phyloP scores from a whole-genome alignment of 2,113 vertebrate genomes.

The Laticauda colubrina region DNA sequence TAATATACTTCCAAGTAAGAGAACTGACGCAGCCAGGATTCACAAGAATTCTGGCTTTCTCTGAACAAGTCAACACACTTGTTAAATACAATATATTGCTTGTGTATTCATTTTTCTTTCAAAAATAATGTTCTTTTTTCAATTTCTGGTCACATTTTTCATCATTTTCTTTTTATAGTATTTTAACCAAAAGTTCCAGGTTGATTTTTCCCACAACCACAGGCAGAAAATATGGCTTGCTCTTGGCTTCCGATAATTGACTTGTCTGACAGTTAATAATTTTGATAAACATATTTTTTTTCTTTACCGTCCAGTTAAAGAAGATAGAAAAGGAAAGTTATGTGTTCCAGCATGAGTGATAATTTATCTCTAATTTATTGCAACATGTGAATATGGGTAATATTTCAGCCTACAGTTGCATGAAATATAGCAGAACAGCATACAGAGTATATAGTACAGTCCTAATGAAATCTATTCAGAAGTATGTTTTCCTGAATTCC shows the following conservation, averaged over 20 bases:
- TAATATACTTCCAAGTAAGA: background rate
- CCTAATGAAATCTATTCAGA: background rate
- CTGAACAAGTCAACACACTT: background rate
- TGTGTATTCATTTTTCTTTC: background rate
- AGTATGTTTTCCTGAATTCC: background rate
- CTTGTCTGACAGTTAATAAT: background rate
- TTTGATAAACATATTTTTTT: background rate
- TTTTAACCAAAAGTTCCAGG: background rate
- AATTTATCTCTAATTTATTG: background rate
- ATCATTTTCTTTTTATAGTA: background rate
- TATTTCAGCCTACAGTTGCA: background rate
- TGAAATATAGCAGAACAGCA: background rate
- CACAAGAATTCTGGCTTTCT: background rate
- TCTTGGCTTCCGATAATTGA: background rate
- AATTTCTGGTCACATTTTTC: background rate
- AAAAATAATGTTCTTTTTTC: background rate
- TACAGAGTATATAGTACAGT: background rate
- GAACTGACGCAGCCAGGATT: background rate
- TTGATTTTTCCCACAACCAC: background rate
- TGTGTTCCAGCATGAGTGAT: background rate
- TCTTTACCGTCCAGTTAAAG: background rate
- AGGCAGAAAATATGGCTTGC: background rate
- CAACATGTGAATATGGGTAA: background rate
- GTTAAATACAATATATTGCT: background rate
- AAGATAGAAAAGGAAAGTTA: background rate